These are phyloP conservation scores for Callimorpha dominula DNA, from an alignment of 2,888 invertebrate genomes.

Conservation along the genomic window DNA sequence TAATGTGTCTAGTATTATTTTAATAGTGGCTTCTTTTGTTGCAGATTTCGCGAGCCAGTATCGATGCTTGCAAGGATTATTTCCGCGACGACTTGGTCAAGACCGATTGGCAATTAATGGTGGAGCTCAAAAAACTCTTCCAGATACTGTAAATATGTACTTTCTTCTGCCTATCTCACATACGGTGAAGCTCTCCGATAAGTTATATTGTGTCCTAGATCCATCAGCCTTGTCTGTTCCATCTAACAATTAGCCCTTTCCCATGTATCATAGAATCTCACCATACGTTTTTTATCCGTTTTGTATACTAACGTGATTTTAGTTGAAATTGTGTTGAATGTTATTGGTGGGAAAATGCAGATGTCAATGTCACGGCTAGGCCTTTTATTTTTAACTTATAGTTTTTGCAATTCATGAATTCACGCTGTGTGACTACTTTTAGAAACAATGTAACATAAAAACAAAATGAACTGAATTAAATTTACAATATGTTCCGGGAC, in stretches of 20 bases:
- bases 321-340: slow-evolving; percentile 32
- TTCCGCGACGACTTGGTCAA: slow-evolving; percentile 99
- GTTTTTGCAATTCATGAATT: slow-evolving; percentile 3
- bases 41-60: slow-evolving; percentile 98
- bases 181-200: slow-evolving; percentile 62
- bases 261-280: slow-evolving; percentile 55
- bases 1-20: background rate
- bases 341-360: slow-evolving; percentile 38
- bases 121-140: slow-evolving; percentile 99
- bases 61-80: slow-evolving; percentile 99
- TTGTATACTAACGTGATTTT: slow-evolving; percentile 35
- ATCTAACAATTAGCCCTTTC: slow-evolving; percentile 66
- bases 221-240: slow-evolving; percentile 71
- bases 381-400: slow-evolving; percentile 37
- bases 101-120: slow-evolving; percentile 99
- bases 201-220: slow-evolving; percentile 48
- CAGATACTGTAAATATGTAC: slow-evolving; percentile 92
- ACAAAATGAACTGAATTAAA: background rate
- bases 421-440: background rate
- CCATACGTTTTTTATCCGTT: slow-evolving; percentile 47
- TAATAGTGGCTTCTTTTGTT: slow-evolving; percentile 55
- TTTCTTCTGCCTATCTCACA: slow-evolving; percentile 29
- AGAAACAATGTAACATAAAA: background rate
- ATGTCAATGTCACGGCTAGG: slow-evolving; percentile 37
- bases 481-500: background rate